Evolutionary conservation across 2,113 vertebrate species (phyloP).

Genomic region (Pagrus major): DNA sequence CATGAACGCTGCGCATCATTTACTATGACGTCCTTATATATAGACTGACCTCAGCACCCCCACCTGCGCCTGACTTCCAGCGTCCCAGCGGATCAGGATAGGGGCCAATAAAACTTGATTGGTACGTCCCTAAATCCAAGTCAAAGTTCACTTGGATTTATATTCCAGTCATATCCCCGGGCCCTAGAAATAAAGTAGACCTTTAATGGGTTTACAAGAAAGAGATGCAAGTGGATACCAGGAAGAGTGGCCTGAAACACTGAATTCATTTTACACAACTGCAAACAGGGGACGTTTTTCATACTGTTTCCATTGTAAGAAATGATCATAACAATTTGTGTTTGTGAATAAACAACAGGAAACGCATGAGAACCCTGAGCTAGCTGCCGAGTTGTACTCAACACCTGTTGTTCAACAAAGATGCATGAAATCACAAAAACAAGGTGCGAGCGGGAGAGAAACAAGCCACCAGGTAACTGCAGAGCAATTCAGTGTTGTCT

Average conservation of each 20-base stretch:
- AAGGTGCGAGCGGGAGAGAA: background rate
- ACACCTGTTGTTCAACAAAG: slow-evolving; percentile 5
- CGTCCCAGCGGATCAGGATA: too few relatives aligned
- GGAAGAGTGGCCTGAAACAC: background rate
- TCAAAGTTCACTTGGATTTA: too few relatives aligned
- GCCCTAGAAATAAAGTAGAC: background rate
- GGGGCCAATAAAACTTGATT: too few relatives aligned
- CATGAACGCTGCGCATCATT: too few relatives aligned
- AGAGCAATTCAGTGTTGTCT: slow-evolving; percentile 36
- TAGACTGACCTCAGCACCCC: too few relatives aligned
- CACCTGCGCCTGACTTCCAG: too few relatives aligned
- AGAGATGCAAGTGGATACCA: background rate
- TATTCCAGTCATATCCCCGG: background rate
- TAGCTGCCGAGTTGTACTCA: background rate
- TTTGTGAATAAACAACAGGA: slow-evolving; percentile 16
- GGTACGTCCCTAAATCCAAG: too few relatives aligned
- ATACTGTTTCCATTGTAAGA: background rate
- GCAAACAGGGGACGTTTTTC: background rate
- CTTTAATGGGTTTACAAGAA: background rate
- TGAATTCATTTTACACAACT: background rate
- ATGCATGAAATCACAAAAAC: slow-evolving; percentile 23
- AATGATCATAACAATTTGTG: background rate
- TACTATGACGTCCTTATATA: too few relatives aligned
- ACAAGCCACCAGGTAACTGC: slow-evolving; percentile 20
- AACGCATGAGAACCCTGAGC: background rate